Percentiles rank a stretch among this genome's conserved stretches.
Evolutionary conservation across 2,888 invertebrate species (phyloP).

Genomic region (Thereva unica): DNA sequence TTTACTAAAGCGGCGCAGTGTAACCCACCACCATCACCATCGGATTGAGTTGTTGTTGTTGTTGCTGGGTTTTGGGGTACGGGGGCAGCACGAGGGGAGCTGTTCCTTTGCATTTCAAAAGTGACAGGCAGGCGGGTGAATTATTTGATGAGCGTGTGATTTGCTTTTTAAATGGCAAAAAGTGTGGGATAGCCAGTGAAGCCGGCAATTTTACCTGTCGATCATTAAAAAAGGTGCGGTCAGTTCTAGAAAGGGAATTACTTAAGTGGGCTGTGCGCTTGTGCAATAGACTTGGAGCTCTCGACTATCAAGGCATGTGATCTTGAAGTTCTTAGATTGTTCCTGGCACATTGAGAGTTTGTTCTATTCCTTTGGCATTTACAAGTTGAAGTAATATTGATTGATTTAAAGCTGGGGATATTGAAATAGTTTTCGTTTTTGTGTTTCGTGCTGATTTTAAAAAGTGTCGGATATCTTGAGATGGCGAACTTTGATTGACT

Average conservation of each 20-base stretch:
- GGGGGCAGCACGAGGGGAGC: conserved; percentile 11
- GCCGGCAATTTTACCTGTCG: conserved; percentile 35
- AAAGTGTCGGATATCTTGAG: too few species aligned
- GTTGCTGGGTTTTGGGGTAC: not conserved
- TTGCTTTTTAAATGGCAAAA: conserved; percentile 36
- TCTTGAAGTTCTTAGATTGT: too few species aligned
- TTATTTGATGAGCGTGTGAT: conserved; percentile 38
- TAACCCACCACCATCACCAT: not conserved
- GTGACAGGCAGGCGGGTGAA: conserved; percentile 37
- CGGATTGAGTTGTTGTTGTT: conserved; percentile 22
- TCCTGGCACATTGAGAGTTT: too few species aligned
- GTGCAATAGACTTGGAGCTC: conserved; percentile 3
- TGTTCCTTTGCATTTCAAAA: conserved; percentile 33
- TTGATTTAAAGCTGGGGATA: too few species aligned
- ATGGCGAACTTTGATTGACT: too few species aligned
- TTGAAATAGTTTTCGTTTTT: too few species aligned
- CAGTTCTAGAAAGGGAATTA: conserved; percentile 35
- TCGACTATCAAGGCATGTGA: too few species aligned
- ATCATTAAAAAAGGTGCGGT: conserved; percentile 38
- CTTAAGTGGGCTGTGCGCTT: conserved; percentile 25
- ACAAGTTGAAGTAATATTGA: too few species aligned
- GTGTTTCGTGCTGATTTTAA: too few species aligned
- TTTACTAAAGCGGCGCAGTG: not conserved
- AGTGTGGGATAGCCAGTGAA: conserved; percentile 37
- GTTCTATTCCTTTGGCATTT: too few species aligned